Evolutionary conservation across 2,888 invertebrate species (phyloP), one percentile per base, ranked within the genome.

Genomic region (Bellardia bayeri): DNA sequence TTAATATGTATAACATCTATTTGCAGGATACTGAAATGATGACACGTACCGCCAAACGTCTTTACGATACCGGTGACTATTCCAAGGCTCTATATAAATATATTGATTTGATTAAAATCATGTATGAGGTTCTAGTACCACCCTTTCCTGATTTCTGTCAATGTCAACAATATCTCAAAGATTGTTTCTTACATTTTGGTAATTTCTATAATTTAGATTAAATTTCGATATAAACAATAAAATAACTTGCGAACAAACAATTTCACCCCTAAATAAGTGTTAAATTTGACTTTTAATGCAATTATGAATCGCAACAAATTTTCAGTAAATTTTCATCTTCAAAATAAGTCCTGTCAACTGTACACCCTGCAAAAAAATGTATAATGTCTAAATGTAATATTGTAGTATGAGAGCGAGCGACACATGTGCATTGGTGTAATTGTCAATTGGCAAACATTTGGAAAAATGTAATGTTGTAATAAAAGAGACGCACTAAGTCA

Each of bases 91-190:
- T 96, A 56, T 94, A 95, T 89, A 95, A 95, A 89, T 96, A 96
- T 86, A 93, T 95, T 56, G 95, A 96, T 91, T 95, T 96, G 23
- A 92, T 97, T 61, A 95, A 95, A 88, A 94, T 96, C 13, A 95
- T 97, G 91, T 96, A 96, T 85, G 95, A 95, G 63, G 96, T 95
- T 3, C 93, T 97, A 63, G 95, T 95, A 2, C 96, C 97, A 8
- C 97, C 97, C 0, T 96, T 96, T 90, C 95, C 94, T 86, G 97
- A 97, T 89, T 97, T 96, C 92, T 96, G 96, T 90, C 94, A 96
- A 71, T 97, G 96, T 91, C 96, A 96, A 85, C 96, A 97, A 92
- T 95, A 96, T 74, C 94, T 96, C 14, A 95, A 96, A 89, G 95
- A 96, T 72, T 96, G 96, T 89, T 95, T 96, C 93, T 94, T 97